Conservation (phyloP, 2,888 invertebrate genomes). For the Eurois occulta region DNA sequence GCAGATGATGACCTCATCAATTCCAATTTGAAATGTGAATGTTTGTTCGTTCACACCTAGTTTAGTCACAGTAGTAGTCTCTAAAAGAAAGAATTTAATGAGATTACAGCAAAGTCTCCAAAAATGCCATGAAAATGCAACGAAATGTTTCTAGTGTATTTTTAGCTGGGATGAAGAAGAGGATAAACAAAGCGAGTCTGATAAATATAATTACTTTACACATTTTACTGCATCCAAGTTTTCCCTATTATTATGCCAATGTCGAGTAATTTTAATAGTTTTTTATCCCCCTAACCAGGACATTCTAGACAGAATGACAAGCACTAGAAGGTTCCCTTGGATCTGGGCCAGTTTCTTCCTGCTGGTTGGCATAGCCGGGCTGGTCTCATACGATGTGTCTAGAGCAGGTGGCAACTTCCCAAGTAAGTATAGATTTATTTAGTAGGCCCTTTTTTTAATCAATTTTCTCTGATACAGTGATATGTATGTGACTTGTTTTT, state of each 20-base stretch:
- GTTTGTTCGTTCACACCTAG: not conserved
- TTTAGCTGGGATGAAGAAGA: not conserved
- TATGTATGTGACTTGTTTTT: not conserved
- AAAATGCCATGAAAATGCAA: too few species aligned
- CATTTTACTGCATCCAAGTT: too few species aligned
- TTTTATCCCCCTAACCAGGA: constrained; percentile 74
- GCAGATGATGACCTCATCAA: not conserved
- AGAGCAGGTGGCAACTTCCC: constrained; percentile 92
- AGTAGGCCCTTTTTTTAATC: too few species aligned
- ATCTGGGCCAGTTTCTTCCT: constrained; percentile 92
- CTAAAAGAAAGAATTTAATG: not conserved
- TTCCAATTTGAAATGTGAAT: not conserved
- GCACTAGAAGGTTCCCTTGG: constrained; percentile 92
- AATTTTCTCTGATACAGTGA: not conserved
- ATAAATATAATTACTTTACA: not conserved
- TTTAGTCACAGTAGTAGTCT: not conserved
- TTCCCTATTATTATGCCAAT: too few species aligned
- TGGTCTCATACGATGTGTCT: constrained; percentile 92
- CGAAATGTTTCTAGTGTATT: not conserved
- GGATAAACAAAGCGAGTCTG: not conserved
- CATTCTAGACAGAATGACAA: constrained; percentile 90
- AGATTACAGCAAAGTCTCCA: not conserved
- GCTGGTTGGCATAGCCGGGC: constrained; percentile 90
- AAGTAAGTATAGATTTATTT: constrained; percentile 85
- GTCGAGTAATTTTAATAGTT: not conserved